Percentiles rank a stretch among this genome's conserved stretches.
phyloP scores from a whole-genome alignment of 2,113 vertebrate genomes.

The Cinclus cinclus region DNA sequence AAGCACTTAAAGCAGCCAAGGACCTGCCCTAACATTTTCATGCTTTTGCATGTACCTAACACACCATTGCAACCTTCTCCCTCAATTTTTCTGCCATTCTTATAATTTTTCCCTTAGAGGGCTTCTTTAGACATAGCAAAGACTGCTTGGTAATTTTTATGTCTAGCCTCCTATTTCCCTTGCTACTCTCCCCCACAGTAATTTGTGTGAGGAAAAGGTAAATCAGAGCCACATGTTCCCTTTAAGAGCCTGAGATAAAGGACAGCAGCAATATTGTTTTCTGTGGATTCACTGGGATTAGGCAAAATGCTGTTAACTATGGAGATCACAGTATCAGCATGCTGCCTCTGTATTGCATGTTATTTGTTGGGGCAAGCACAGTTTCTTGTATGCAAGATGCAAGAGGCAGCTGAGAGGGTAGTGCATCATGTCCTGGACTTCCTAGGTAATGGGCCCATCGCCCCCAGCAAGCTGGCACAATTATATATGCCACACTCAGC shows the following conservation, averaged over 20 bases:
- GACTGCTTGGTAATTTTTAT: constrained; percentile 57
- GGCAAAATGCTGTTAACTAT: neutral
- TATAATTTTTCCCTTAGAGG: constrained; percentile 61
- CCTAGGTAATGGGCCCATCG: neutral
- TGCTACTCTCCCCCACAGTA: constrained; percentile 57
- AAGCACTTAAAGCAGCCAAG: constrained; percentile 20
- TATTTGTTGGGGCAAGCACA: neutral
- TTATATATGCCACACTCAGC: neutral
- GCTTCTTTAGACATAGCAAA: constrained; percentile 68
- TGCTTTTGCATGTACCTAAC: constrained; percentile 26
- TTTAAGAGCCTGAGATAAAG: constrained; percentile 34
- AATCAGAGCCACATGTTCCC: constrained; percentile 68
- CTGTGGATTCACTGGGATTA: neutral
- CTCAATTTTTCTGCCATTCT: constrained; percentile 57
- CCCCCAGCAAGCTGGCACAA: neutral
- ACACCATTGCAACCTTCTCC: constrained; percentile 5
- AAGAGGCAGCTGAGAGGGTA: neutral
- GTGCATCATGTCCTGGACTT: neutral
- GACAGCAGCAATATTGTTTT: neutral
- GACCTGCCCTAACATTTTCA: constrained; percentile 26
- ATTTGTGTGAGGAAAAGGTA: constrained; percentile 57
- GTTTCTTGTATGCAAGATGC: neutral
- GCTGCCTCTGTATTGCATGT: neutral
- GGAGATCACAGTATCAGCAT: neutral
- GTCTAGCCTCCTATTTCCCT: constrained; percentile 66